Evolutionary conservation across 2,797 vertebrate genomes (phyloP), one percentile per base, ranked within the genome.

Genomic region (Cercopithecus diana): DNA sequence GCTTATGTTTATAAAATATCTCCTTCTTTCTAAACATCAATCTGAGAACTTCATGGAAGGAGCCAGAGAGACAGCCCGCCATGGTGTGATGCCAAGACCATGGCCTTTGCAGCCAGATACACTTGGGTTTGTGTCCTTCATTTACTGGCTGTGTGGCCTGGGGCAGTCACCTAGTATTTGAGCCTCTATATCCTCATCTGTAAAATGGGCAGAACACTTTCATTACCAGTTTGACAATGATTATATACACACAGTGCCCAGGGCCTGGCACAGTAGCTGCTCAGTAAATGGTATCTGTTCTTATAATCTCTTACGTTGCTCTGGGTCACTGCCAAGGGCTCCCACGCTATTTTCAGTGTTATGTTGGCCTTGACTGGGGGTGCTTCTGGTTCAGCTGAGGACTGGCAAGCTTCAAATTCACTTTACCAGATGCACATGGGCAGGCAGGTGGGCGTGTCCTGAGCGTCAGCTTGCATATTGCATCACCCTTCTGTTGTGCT

Each of bases 361-460:
- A 5, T 52, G 57, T 14, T 93, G 70, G 89, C 86, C 95, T 92
- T 48, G 73, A 26, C 61, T 39, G 7, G 61, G 36, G 83, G 20
- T 58, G 79, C 88, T 85, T 90, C 90, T 91, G 83, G 33, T 91
- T 96, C 67, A 20, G 22, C 19, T 33, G 45, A 90, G 96, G 82
- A 55, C 67, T 55, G 85, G 77, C 55, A 92, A 48, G 82, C 41
- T 36, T 79, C 9, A 61, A 41, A 64, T 52, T 92, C 41, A 55
- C 91, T 67, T 85, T 10, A 9, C 58, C 89, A 89, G 96, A 70
- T 89, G 86, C 89, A 36, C 93, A 12, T 5, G 57, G 95, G 48
- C 57, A 61, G 89, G 95, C 19, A 10, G 88, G 96, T 79, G 70
- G 83, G 89, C 7, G 86, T 93, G 93, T 57, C 95, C 91, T 1